phyloP scores from a whole-genome alignment of 1,140 invertebrate genomes.

The Tetramorium alpestre region DNA sequence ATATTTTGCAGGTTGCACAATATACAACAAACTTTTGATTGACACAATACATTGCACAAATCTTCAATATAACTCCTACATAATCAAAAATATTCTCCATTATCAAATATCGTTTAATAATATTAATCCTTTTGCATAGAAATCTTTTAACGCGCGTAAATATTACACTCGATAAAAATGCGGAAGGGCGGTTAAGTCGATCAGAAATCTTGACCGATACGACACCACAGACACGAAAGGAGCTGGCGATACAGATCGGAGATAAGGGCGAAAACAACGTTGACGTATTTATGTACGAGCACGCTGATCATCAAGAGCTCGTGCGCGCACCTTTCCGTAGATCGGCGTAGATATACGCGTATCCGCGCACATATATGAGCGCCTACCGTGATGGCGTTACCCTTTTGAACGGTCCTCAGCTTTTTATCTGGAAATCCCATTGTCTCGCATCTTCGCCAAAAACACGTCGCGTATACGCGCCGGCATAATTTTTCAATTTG shows the following conservation, averaged over 20 bases:
- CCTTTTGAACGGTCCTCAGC: conserved; percentile 73
- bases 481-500: conserved; percentile 79
- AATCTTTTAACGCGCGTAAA: neutral
- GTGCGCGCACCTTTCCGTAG: conserved; percentile 64
- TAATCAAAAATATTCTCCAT: no score
- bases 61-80: no score
- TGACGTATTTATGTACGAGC: conserved; percentile 74
- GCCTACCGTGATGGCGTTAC: conserved; percentile 66
- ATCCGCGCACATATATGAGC: conserved; percentile 12
- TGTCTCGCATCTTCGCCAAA: conserved; percentile 77
- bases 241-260: conserved; percentile 56
- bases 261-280: conserved; percentile 64
- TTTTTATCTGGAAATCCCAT: conserved; percentile 72
- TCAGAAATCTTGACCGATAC: conserved; percentile 60
- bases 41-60: no score
- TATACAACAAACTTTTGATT: no score
- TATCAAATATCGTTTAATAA: no score
- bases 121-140: no score
- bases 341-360: conserved; percentile 65
- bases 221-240: neutral
- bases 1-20: no score
- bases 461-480: conserved; percentile 64
- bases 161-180: neutral
- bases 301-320: conserved; percentile 55
- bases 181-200: conserved; percentile 50